A percentile compares a stretch with the other conserved stretches of the same genome.
Conservation (phyloP, 2,797 vertebrate genomes). For the Semotilus atromaculatus region DNA sequence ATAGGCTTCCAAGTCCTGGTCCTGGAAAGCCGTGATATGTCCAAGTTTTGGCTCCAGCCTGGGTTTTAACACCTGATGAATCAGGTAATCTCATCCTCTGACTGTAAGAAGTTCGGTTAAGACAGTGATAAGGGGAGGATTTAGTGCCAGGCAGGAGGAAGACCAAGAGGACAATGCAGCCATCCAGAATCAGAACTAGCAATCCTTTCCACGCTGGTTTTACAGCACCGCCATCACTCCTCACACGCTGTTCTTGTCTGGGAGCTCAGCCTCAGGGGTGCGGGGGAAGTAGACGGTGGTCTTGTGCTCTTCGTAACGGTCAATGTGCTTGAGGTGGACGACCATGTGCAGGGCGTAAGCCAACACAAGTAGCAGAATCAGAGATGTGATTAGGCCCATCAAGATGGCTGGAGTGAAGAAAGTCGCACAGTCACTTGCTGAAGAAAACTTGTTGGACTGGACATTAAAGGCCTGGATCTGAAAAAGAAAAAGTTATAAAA, state of each 20-base stretch:
- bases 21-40: conserved; percentile 62
- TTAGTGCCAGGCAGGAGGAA: conserved; percentile 54
- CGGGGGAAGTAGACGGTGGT: conserved; percentile 79
- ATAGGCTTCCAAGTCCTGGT: conserved; percentile 56
- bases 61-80: conserved; percentile 72
- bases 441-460: conserved; percentile 80
- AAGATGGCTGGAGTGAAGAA: conserved; percentile 89
- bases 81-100: conserved; percentile 49
- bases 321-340: conserved; percentile 89
- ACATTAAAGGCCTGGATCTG: conserved; percentile 93
- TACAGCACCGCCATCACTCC: conserved; percentile 55
- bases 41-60: conserved; percentile 72
- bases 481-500: neutral
- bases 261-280: conserved; percentile 69
- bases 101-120: conserved; percentile 29
- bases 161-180: conserved; percentile 53
- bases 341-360: conserved; percentile 93
- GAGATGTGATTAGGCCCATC: conserved; percentile 88
- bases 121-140: conserved; percentile 38
- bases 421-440: conserved; percentile 85
- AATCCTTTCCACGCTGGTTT: conserved; percentile 55
- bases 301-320: conserved; percentile 86
- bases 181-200: conserved; percentile 56
- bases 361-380: conserved; percentile 90
- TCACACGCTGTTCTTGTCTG: conserved; percentile 85